phyloP scores from a whole-genome alignment of 2,113 vertebrate species.

The Penelope pileata region DNA sequence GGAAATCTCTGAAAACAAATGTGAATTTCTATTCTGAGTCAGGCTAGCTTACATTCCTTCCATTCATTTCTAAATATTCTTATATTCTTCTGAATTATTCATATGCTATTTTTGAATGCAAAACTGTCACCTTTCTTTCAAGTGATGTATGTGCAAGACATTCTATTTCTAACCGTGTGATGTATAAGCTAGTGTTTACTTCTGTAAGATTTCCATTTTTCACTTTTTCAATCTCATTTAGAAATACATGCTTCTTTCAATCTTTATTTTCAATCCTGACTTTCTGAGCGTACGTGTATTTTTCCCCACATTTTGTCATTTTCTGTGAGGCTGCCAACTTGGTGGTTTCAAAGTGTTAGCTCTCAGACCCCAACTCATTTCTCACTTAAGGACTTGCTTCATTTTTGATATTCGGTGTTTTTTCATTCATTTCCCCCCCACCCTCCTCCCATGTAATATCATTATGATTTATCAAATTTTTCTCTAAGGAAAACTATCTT shows the following conservation, averaged over 20 bases:
- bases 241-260: conserved; percentile 22
- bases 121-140: not conserved
- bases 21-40: not conserved
- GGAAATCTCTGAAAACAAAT: not conserved
- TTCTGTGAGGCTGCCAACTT: not conserved
- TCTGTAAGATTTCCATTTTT: not conserved
- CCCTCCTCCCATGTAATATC: not conserved
- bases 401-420: not conserved
- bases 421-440: not conserved
- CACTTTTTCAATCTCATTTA: conserved; percentile 12
- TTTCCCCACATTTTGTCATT: not conserved
- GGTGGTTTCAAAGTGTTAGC: not conserved
- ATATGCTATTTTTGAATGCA: not conserved
- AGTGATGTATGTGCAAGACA: not conserved
- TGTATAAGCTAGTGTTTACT: not conserved
- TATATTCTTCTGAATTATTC: not conserved
- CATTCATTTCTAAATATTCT: not conserved
- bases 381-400: conserved; percentile 2
- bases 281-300: not conserved
- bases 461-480: not conserved
- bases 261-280: not conserved
- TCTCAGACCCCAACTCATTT: not conserved
- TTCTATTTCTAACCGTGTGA: not conserved
- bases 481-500: not conserved
- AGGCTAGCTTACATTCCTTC: not conserved